Conservation (phyloP, 2,888 invertebrate species). For the Gymnoscelis rufifasciata region DNA sequence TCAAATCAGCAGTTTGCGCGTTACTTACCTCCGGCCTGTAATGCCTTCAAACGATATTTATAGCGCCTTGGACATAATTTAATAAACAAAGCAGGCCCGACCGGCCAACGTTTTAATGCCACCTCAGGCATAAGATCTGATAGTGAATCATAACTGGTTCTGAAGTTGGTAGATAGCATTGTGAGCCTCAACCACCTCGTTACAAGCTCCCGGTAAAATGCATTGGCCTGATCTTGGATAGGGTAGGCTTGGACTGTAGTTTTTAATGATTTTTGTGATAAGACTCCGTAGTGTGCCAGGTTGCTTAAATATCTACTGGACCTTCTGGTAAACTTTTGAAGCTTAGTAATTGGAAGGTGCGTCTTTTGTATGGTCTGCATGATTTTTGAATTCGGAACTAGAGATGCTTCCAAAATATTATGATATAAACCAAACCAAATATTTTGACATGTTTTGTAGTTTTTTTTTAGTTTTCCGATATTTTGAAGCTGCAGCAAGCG, state of each 20-base stretch:
- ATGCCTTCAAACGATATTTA: conserved; percentile 55
- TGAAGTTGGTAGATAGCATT: conserved; percentile 71
- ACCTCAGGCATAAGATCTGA: conserved; percentile 74
- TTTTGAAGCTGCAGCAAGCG: no score
- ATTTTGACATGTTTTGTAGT: no score
- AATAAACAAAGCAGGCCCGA: conserved; percentile 74
- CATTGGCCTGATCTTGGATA: conserved; percentile 22
- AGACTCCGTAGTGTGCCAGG: no score
- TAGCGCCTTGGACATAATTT: conserved; percentile 75
- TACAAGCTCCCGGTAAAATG: conserved; percentile 68
- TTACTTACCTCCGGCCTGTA: conserved; percentile 10
- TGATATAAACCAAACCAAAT: no score
- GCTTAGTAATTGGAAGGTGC: no score
- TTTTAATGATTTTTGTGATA: conserved; percentile 1
- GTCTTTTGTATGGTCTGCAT: no score
- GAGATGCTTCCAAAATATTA: no score
- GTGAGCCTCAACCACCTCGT: conserved; percentile 71
- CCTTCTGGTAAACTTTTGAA: no score
- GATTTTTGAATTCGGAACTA: no score
- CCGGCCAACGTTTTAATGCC: conserved; percentile 59
- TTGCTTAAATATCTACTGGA: no score
- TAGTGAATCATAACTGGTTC: conserved; percentile 76
- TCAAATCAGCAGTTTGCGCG: not conserved
- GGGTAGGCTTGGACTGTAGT: conserved; percentile 1
- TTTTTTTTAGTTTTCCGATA: no score